Evolutionary conservation across 2,113 vertebrate species (phyloP).

Genomic region (Conger conger): DNA sequence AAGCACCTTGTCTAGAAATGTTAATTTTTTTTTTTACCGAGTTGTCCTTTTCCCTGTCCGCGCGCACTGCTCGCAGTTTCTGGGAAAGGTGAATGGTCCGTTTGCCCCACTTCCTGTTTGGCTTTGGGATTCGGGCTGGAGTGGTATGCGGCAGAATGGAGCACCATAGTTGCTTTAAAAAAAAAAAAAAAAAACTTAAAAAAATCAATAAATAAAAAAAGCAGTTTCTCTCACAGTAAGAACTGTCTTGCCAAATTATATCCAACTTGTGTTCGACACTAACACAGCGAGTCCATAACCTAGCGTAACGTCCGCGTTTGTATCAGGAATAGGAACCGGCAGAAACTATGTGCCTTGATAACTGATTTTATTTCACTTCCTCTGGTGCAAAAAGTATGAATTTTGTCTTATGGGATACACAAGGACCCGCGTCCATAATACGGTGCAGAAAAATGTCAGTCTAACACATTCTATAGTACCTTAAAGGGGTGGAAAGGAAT

Average conservation of each 20-base stretch:
- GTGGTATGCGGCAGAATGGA: constrained; percentile 7
- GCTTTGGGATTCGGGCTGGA: background rate
- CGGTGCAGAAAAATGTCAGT: constrained; percentile 33
- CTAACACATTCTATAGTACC: constrained; percentile 17
- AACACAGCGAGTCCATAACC: constrained; percentile 25
- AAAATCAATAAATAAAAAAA: no score
- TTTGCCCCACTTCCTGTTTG: constrained; percentile 5
- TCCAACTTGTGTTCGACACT: constrained; percentile 15
- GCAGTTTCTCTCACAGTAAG: constrained; percentile 8
- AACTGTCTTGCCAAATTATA: constrained; percentile 30
- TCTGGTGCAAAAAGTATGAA: constrained; percentile 8
- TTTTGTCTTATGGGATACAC: background rate
- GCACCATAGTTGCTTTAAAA: constrained; percentile 30
- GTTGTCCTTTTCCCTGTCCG: background rate
- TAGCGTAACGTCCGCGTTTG: constrained; percentile 27
- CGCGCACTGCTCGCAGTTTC: background rate
- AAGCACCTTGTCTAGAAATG: background rate
- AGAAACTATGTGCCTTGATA: constrained; percentile 55
- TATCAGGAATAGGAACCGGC: constrained; percentile 26
- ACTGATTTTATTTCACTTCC: constrained; percentile 29
- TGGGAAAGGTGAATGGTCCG: background rate
- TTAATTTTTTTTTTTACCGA: background rate
- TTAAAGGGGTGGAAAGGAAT: constrained; percentile 34
- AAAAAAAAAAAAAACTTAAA: background rate
- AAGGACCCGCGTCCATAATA: constrained; percentile 33